These are phyloP conservation scores for Myanophis thanlyinensis DNA, from an alignment of 2,113 vertebrate species.

Conservation along the genomic window DNA sequence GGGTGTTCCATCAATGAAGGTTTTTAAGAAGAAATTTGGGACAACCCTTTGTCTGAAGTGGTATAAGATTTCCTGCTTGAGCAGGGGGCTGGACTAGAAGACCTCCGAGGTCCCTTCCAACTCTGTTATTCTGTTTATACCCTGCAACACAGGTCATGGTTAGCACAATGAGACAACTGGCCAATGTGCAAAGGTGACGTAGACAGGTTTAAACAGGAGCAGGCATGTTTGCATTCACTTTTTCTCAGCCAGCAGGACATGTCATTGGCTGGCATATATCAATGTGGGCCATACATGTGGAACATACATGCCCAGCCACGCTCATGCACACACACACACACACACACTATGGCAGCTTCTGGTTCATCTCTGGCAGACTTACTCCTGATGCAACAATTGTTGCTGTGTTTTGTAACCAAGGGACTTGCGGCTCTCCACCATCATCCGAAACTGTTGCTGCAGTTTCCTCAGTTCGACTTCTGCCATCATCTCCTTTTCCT, in stretches of 20 bases:
- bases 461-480: constrained; percentile 49
- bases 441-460: constrained; percentile 59
- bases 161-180: neutral
- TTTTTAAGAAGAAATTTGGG: too few relatives aligned
- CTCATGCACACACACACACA: fast-evolving
- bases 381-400: constrained; percentile 59
- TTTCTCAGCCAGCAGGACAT: neutral
- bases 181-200: neutral
- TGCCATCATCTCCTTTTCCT: constrained; percentile 17
- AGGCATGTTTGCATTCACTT: neutral
- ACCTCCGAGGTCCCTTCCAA: too few relatives aligned
- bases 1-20: fast-evolving
- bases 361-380: constrained; percentile 32
- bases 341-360: neutral
- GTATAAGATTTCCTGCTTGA: too few relatives aligned
- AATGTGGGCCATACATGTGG: neutral
- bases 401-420: constrained; percentile 22
- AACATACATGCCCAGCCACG: neutral
- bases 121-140: neutral
- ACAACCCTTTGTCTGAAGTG: too few relatives aligned
- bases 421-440: constrained; percentile 43
- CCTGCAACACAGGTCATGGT: neutral
- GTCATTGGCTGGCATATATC: neutral
- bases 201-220: neutral
- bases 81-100: too few relatives aligned